Evolutionary conservation across 2,113 vertebrate genomes (phyloP), one percentile per base, ranked within the genome.

Genomic region (Spheniscus mendiculus): DNA sequence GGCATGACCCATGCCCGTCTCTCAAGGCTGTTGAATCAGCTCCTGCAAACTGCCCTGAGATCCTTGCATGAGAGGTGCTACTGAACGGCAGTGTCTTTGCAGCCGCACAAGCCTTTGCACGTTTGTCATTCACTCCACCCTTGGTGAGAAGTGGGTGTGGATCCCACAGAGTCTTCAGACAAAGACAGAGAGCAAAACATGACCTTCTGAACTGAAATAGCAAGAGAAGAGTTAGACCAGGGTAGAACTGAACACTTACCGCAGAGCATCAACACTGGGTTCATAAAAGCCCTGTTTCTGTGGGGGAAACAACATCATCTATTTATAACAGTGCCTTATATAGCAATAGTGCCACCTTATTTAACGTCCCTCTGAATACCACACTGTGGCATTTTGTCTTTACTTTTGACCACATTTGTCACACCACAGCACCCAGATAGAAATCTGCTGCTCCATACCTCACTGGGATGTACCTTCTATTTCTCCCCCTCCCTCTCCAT

Each of bases 231-330:
- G 61, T 44, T 40, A 71, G 40, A 44, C 4, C 45, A 73, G 69
- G 27, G 61, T 14, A 44, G 80, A 38, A 52, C 40, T 15, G 32
- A 90, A 21, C 47, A 96, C 99, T 98, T 96, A 99, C 99, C 98
- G 95, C 66, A 96, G 67, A 83, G 95, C 96, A 3, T 98, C 98
- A 9, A 62, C 52, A 55, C 97, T 97, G 42, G 99, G 99, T 88
- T 99, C 98, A 73, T 99, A 99, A 96, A 98, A 99, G 71, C 98
- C 98, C 23, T 99, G 99, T 96, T 98, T 99, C 99, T 99, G 97
- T 67, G 74, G 76, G 23, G 63, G 55, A 69, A 94, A 90, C 58
- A 89, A 91, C 12, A 93, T 47, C 59, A 71, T 18, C 30, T 52
- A 3, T 70, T 91, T 85, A 50, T 23, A 63, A 80, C 50, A 62